Conservation (phyloP, 2,113 vertebrate species). For the Himantopus leucocephalus region DNA sequence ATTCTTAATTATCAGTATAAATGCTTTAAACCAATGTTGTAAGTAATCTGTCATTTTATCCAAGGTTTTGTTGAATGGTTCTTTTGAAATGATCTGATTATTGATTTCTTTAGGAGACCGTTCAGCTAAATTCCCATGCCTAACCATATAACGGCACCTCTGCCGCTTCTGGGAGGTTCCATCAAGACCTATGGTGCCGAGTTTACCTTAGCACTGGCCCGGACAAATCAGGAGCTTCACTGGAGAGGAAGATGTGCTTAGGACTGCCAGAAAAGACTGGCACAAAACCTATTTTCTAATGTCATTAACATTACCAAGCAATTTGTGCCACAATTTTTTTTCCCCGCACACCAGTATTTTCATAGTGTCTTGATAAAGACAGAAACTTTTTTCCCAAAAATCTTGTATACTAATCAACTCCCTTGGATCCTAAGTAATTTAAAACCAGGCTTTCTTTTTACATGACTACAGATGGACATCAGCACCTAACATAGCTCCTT, state of each 20-base stretch:
- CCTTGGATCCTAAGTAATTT: background rate
- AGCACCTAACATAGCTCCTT: background rate
- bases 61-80: conserved; percentile 2
- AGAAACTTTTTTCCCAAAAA: background rate
- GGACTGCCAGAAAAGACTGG: background rate
- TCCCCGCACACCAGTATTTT: background rate
- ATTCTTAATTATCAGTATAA: conserved; percentile 53
- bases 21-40: conserved; percentile 38
- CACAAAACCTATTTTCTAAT: background rate
- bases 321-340: background rate
- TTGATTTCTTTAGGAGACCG: background rate
- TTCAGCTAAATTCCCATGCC: conserved; percentile 15
- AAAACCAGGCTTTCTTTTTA: background rate
- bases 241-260: background rate
- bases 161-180: background rate
- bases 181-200: background rate
- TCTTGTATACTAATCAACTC: background rate
- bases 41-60: conserved; percentile 37
- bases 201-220: background rate
- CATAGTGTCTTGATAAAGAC: background rate
- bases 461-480: background rate
- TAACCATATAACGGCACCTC: background rate
- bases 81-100: conserved; percentile 41
- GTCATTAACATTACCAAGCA: background rate
- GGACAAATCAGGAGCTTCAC: background rate